phyloP scores from a whole-genome alignment of 2,113 vertebrate genomes.

The Triplophysa dalaica region DNA sequence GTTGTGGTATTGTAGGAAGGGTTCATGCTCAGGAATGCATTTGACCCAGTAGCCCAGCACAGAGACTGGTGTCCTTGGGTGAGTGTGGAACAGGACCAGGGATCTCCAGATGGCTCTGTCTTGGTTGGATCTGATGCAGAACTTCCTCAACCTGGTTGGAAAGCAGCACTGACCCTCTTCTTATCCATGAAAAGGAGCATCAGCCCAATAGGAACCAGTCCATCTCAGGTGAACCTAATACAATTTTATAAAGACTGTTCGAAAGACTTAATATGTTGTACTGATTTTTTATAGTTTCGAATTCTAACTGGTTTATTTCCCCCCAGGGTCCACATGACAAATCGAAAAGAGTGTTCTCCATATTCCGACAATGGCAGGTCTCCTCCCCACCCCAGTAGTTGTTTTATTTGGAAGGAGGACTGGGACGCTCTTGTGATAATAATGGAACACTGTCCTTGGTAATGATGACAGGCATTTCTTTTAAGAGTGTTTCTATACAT shows the following conservation, averaged over 20 bases:
- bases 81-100: slow-evolving; percentile 61
- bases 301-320: slow-evolving; percentile 35
- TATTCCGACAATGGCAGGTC: slow-evolving; percentile 91
- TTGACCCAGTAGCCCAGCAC: slow-evolving; percentile 90
- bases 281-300: not conserved
- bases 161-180: slow-evolving; percentile 75
- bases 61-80: slow-evolving; percentile 97
- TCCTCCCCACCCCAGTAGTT: slow-evolving; percentile 72
- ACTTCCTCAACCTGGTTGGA: slow-evolving; percentile 81
- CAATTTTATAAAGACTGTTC: not conserved
- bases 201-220: slow-evolving; percentile 53
- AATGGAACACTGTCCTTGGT: slow-evolving; percentile 15
- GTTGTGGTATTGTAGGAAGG: slow-evolving; percentile 72
- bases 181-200: slow-evolving; percentile 73
- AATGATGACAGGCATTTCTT: slow-evolving; percentile 17
- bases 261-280: not conserved
- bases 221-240: slow-evolving; percentile 63
- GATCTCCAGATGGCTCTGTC: slow-evolving; percentile 43
- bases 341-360: slow-evolving; percentile 90
- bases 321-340: slow-evolving; percentile 85
- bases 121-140: slow-evolving; percentile 36
- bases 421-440: slow-evolving; percentile 12
- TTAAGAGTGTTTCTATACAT: not conserved
- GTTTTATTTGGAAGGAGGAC: not conserved
- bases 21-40: slow-evolving; percentile 72